phyloP scores from a whole-genome alignment of 2,888 invertebrate genomes.

The Athalia circularis region DNA sequence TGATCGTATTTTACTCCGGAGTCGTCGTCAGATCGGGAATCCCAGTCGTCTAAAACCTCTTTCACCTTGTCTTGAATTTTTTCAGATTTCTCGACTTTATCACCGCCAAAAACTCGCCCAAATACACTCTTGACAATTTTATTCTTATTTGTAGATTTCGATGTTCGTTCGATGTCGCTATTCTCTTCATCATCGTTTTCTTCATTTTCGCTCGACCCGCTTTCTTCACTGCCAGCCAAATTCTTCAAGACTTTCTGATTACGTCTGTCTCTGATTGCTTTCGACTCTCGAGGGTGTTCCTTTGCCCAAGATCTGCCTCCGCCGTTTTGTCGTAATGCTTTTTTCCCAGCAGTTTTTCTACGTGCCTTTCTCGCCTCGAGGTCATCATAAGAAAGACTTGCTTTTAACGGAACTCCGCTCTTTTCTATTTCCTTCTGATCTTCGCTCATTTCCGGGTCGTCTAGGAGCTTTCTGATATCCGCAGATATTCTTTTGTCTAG shows the following conservation, averaged over 20 bases:
- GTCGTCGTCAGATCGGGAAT: slow-evolving; percentile 67
- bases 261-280: slow-evolving; percentile 1
- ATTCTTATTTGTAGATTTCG: slow-evolving; percentile 62
- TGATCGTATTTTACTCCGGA: slow-evolving; percentile 54
- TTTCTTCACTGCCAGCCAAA: not conserved
- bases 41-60: slow-evolving; percentile 70
- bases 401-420: slow-evolving; percentile 52
- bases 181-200: slow-evolving; percentile 60
- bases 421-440: slow-evolving; percentile 52
- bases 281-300: slow-evolving; percentile 16
- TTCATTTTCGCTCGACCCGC: slow-evolving; percentile 51
- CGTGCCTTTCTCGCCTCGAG: not conserved
- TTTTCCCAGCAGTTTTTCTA: not conserved
- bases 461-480: slow-evolving; percentile 60
- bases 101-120: slow-evolving; percentile 65
- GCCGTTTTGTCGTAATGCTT: slow-evolving; percentile 6
- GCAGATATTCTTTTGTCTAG: slow-evolving; percentile 59
- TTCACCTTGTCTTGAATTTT: slow-evolving; percentile 67
- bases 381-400: not conserved
- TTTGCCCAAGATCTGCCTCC: not conserved
- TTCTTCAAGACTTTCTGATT: not conserved
- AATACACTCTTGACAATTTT: slow-evolving; percentile 71
- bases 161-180: slow-evolving; percentile 61
- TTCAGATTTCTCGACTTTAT: slow-evolving; percentile 53
- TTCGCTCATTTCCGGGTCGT: slow-evolving; percentile 58